These are phyloP conservation scores for Lepidurus arcticus DNA, from an alignment of 1,140 invertebrate species.

Conservation along the genomic window DNA sequence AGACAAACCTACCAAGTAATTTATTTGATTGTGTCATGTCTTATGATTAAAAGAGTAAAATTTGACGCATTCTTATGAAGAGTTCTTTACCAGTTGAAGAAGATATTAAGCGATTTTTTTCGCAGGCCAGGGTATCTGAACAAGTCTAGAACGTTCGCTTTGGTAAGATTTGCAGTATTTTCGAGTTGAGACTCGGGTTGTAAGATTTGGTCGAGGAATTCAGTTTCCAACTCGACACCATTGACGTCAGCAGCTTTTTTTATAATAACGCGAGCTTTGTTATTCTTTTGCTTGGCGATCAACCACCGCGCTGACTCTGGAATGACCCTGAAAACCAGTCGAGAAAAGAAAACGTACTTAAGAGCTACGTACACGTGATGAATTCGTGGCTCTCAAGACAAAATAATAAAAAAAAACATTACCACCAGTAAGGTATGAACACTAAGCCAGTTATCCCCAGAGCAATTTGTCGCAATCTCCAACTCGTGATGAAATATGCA, in stretches of 20 bases:
- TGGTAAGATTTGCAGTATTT: neutral
- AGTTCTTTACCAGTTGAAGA: slow-evolving; percentile 64
- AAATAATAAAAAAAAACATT: slow-evolving; percentile 26
- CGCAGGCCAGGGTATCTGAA: slow-evolving; percentile 64
- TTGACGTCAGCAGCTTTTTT: slow-evolving; percentile 40
- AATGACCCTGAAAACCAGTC: slow-evolving; percentile 43
- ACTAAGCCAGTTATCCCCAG: slow-evolving; percentile 64
- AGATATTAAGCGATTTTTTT: slow-evolving; percentile 63
- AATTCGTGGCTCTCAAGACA: slow-evolving; percentile 38
- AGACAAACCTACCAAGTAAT: slow-evolving; percentile 59
- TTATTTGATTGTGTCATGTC: neutral
- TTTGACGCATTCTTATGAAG: slow-evolving; percentile 29
- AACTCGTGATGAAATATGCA: slow-evolving; percentile 66
- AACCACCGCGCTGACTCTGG: slow-evolving; percentile 49
- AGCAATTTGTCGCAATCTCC: slow-evolving; percentile 66
- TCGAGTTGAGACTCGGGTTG: neutral
- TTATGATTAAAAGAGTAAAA: neutral
- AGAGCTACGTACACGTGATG: neutral
- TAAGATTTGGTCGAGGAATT: neutral
- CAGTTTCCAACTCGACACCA: slow-evolving; percentile 42
- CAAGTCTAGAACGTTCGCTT: slow-evolving; percentile 54
- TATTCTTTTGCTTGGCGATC: slow-evolving; percentile 42
- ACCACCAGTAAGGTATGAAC: slow-evolving; percentile 74
- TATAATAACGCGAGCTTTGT: slow-evolving; percentile 42
- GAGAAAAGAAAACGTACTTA: neutral